Evolutionary conservation across 2,113 vertebrate genomes (phyloP).

Genomic region (Sapayoa aenigma): DNA sequence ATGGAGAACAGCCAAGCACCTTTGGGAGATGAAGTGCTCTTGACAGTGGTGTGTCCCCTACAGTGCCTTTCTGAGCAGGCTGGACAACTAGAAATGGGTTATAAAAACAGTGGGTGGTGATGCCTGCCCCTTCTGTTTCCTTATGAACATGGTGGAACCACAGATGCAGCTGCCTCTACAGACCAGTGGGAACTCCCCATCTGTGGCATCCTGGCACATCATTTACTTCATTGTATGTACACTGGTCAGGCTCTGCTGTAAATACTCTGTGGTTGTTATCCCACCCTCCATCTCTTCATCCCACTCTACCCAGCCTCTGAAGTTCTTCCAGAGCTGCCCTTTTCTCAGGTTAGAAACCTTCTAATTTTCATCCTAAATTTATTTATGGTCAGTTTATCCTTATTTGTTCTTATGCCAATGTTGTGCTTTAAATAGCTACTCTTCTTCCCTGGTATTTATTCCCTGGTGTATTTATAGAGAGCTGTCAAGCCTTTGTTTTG

Average conservation of each 20-base stretch:
- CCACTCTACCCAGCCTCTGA: conserved; percentile 21
- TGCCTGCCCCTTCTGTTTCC: not conserved
- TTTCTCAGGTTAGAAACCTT: conserved; percentile 51
- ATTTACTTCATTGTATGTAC: not conserved
- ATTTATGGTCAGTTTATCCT: conserved; percentile 53
- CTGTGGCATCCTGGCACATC: not conserved
- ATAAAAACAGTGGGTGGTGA: not conserved
- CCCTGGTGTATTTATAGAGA: conserved; percentile 38
- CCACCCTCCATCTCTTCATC: not conserved
- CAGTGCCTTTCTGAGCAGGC: not conserved
- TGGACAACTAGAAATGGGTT: not conserved
- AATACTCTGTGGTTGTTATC: conserved; percentile 19
- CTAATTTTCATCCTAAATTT: conserved; percentile 57
- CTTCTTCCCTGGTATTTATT: conserved; percentile 46
- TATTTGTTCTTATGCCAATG: conserved; percentile 36
- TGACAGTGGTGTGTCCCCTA: not conserved
- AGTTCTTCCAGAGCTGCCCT: conserved; percentile 46
- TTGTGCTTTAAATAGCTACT: conserved; percentile 45
- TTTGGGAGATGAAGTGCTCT: not conserved
- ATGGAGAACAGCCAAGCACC: not conserved
- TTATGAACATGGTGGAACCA: not conserved
- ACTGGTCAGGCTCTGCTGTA: not conserved
- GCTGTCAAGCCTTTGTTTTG: conserved; percentile 45
- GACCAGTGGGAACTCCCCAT: not conserved
- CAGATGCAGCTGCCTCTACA: not conserved